Conservation (phyloP, 2,113 vertebrate species). For the Labrus mixtus region DNA sequence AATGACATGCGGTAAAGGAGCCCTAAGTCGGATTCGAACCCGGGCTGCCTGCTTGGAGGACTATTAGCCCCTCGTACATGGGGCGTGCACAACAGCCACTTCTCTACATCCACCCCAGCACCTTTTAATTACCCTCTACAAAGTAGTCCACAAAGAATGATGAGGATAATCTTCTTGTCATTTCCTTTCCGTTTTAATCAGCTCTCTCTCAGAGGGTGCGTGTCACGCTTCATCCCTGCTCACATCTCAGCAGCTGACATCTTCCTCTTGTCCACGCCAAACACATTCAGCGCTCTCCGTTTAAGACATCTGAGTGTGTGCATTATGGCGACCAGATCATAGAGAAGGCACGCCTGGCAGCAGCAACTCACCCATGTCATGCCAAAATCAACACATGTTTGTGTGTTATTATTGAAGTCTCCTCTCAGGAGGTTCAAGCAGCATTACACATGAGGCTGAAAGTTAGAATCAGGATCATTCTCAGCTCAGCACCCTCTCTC, state of each 20-base stretch:
- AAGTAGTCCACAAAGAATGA: background rate
- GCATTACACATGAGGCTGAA: background rate
- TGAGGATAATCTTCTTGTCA: background rate
- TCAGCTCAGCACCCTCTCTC: slow-evolving; percentile 1
- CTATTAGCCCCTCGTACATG: too few relatives aligned
- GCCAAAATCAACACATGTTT: slow-evolving; percentile 22
- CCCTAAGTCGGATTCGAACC: too few relatives aligned
- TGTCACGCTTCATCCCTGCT: slow-evolving; percentile 13
- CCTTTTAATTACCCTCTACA: background rate
- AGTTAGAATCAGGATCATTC: slow-evolving; percentile 20
- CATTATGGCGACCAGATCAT: slow-evolving; percentile 17
- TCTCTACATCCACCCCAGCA: too few relatives aligned
- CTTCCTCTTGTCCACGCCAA: background rate
- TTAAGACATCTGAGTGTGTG: slow-evolving; percentile 1
- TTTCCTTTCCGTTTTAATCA: slow-evolving; percentile 7
- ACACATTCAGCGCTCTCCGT: background rate
- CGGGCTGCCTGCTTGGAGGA: too few relatives aligned
- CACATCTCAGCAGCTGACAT: background rate
- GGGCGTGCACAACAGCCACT: too few relatives aligned
- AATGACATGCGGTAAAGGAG: too few relatives aligned
- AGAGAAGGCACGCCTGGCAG: background rate
- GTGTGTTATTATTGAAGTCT: slow-evolving; percentile 9
- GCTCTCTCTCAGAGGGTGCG: slow-evolving; percentile 1
- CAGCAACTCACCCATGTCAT: background rate
- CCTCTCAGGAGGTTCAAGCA: background rate